A percentile compares a stretch with the other conserved stretches of the same genome.
These are phyloP conservation scores for Myzus persicae DNA, from an alignment of 1,140 invertebrate species.

Conservation along the genomic window DNA sequence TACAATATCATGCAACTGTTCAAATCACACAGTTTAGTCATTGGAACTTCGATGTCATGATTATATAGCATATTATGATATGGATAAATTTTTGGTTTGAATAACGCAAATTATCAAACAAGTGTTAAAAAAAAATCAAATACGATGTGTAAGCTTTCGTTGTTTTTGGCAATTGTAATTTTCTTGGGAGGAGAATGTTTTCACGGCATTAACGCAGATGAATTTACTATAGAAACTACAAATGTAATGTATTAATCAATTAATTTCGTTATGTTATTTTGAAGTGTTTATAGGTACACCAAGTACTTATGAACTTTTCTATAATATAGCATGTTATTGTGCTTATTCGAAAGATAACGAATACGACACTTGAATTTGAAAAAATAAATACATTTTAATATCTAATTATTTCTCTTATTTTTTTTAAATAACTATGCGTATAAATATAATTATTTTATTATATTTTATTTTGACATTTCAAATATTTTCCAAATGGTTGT, in stretches of 20 bases:
- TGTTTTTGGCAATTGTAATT: background rate
- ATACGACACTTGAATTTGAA: background rate
- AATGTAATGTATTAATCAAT: background rate
- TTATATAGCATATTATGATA: background rate
- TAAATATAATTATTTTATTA: background rate
- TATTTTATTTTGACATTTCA: background rate
- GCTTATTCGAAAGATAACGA: background rate
- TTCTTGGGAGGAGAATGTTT: background rate
- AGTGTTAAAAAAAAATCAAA: background rate
- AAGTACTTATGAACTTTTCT: background rate
- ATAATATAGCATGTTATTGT: background rate
- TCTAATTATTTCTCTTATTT: background rate
- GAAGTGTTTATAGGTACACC: background rate
- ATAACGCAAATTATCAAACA: background rate
- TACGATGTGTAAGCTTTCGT: background rate
- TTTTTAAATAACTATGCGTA: background rate
- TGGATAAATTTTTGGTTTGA: background rate
- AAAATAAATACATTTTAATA: background rate
- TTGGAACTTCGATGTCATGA: background rate
- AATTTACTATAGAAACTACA: background rate
- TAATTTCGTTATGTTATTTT: background rate
- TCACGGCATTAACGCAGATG: background rate
- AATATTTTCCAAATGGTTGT: background rate
- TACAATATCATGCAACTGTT: background rate
- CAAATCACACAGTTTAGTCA: background rate